Conservation (phyloP, 2,113 vertebrate genomes). For the Meleagris gallopavo region DNA sequence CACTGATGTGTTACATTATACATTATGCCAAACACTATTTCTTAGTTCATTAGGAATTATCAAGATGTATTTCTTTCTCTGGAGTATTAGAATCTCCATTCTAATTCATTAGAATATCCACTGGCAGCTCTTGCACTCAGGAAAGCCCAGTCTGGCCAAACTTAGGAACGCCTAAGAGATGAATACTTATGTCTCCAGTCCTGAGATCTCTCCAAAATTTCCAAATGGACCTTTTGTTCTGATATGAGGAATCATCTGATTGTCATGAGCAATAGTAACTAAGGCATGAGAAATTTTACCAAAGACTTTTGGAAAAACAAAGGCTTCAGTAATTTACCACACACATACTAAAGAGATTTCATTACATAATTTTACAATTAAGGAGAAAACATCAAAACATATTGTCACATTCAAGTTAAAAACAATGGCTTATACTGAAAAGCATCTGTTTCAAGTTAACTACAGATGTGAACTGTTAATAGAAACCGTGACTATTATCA, state of each 20-base stretch:
- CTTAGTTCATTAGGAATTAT: neutral
- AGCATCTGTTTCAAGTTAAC: conserved; percentile 77
- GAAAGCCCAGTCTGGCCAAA: neutral
- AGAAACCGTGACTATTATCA: conserved; percentile 73
- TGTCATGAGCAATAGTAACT: neutral
- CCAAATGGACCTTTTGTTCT: neutral
- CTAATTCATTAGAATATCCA: neutral
- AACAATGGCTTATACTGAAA: conserved; percentile 64
- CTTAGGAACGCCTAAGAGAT: neutral
- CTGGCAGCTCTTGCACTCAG: neutral
- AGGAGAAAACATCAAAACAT: conserved; percentile 79
- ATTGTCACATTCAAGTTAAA: conserved; percentile 76
- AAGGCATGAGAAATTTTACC: conserved; percentile 54
- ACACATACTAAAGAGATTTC: conserved; percentile 63
- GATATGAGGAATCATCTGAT: conserved; percentile 12
- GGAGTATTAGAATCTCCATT: neutral
- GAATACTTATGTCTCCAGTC: neutral
- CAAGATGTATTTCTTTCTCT: neutral
- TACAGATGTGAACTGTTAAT: conserved; percentile 79
- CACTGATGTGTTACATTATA: neutral
- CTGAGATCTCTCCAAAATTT: neutral
- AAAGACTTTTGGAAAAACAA: conserved; percentile 56
- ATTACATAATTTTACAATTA: conserved; percentile 79
- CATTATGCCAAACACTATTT: neutral
- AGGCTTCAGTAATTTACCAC: conserved; percentile 70